Base-by-base conservation (phyloP, 2,888 invertebrate species). In the Syritta pipiens region DNA sequence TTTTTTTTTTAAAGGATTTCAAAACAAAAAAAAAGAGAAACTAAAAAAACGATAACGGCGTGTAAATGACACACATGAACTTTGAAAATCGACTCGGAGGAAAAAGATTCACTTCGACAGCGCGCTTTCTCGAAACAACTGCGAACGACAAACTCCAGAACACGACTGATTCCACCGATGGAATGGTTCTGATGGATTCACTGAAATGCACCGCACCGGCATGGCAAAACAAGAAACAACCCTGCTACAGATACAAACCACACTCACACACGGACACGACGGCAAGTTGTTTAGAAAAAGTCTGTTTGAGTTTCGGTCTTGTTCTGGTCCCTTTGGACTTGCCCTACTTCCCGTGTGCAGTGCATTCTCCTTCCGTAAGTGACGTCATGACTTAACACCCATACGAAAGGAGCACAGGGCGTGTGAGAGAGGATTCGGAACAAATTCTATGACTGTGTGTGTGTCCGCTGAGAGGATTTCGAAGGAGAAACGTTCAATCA, bases 151-250 rank as follows among this genome's bases (percentile, higher is more conserved):
- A 46, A 40, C 68, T 74, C 74, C 59, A 75, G 81, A 81, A 81
- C 48, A 75, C 81, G 63, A 81, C 81, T 81, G 81, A 81, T 75
- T 81, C 28, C 48, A 49, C 14, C 49, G 74, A 67, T 60, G 77
- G 63, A 71, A 65, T 59, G 49, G 24, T 62, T 75, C 67, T 67
- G 68, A 55, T 63, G 60, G 68, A 32, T 55, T 57, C 42, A 65
- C 42, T 37, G 12, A 60, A 79, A 60, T 79, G 67, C 79, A 72
- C 46, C 59, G 42, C 72, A 71, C 76, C 76, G 76, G 76, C 55
- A 59, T 35, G 35, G 17, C 37, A 46, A 48, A 57, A 60, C 28
- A 46, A 32, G 32, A 79, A 79, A 60, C 74, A 49, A 77, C 79
- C 79, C 79, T 67, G 46, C 9, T 37, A 59, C 20, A 75, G 12